Conservation (phyloP, 2,797 vertebrate genomes). For the Smutsia gigantea region DNA sequence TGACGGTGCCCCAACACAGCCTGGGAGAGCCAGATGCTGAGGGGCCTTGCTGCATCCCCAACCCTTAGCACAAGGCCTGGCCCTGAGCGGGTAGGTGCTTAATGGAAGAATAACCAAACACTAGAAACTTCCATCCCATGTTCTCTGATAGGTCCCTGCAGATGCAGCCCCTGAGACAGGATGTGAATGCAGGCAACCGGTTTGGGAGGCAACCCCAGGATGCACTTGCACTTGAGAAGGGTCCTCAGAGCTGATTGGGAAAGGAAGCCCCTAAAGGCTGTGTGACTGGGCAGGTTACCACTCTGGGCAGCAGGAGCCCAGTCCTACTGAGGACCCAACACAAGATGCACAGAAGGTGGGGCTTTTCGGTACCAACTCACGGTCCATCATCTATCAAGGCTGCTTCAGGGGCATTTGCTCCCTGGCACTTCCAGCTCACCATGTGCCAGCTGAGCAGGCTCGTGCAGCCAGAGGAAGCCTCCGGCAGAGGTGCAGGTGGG, state of each 20-base stretch:
- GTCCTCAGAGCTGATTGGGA: background rate
- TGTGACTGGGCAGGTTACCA: background rate
- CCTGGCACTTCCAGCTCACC: background rate
- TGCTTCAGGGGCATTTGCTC: background rate
- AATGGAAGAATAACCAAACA: background rate
- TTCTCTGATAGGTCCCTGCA: background rate
- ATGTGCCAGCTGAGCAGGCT: background rate
- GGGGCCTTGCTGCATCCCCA: background rate
- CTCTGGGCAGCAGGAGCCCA: background rate
- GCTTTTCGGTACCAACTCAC: fast-evolving
- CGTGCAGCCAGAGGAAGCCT: background rate
- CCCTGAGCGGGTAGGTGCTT: background rate
- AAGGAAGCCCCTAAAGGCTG: background rate
- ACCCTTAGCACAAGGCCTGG: background rate
- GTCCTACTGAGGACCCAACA: background rate
- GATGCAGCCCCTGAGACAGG: background rate
- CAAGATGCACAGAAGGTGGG: background rate
- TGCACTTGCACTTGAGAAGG: background rate
- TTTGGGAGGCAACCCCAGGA: background rate
- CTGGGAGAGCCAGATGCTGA: background rate
- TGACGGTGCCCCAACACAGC: background rate
- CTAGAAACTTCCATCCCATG: background rate
- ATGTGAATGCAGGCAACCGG: background rate
- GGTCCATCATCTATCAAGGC: background rate
- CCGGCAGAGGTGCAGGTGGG: background rate